These are phyloP conservation scores for Syrmaticus mikado DNA, from an alignment of 2,113 vertebrate genomes.

Conservation along the genomic window DNA sequence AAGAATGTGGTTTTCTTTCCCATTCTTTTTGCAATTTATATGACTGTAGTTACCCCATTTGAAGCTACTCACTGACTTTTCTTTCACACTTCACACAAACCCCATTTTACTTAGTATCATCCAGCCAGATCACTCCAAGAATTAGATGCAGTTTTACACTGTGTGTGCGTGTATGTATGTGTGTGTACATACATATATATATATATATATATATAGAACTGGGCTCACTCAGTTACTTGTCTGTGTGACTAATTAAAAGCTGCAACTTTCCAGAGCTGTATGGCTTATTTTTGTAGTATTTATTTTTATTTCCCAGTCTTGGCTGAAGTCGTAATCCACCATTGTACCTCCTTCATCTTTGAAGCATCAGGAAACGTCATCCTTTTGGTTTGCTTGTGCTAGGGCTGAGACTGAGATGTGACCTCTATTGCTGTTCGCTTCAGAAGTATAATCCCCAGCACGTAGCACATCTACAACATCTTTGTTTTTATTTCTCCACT, in stretches of 20 bases:
- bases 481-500: not conserved
- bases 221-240: not conserved
- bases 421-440: not conserved
- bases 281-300: not conserved
- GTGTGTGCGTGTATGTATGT: not conserved
- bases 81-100: not conserved
- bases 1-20: not conserved
- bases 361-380: not conserved
- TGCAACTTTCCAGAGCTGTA: not conserved
- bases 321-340: not conserved
- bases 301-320: not conserved
- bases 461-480: not conserved
- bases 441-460: not conserved
- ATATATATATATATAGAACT: not conserved
- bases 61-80: not conserved
- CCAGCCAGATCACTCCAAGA: not conserved
- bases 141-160: not conserved
- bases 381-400: not conserved
- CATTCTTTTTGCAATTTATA: not conserved
- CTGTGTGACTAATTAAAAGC: not conserved
- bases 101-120: not conserved
- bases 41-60: not conserved
- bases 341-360: not conserved
- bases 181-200: not conserved
- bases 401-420: not conserved